These are phyloP conservation scores for Eupithecia pulchellata DNA, from an alignment of 2,888 invertebrate genomes.

Conservation along the genomic window DNA sequence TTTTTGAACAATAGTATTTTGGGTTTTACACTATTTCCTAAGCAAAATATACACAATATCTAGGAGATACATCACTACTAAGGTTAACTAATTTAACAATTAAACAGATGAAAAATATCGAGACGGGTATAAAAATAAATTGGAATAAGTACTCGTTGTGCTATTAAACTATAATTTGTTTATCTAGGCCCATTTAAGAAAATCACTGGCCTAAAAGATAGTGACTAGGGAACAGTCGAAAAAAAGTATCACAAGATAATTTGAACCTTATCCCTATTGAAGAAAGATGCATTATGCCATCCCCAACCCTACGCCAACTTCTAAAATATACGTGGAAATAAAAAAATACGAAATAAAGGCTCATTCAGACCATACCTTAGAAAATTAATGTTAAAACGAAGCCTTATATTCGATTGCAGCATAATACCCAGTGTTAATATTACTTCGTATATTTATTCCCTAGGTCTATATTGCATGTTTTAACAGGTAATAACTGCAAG, in stretches of 20 bases:
- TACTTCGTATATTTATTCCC: constrained; percentile 17
- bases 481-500: constrained; percentile 28
- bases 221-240: constrained; percentile 10
- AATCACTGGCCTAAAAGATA: neutral
- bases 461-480: constrained; percentile 18
- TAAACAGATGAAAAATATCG: constrained; percentile 36
- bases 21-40: constrained; percentile 58
- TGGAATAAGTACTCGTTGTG: constrained; percentile 38
- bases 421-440: constrained; percentile 16
- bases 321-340: neutral
- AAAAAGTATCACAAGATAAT: constrained; percentile 1
- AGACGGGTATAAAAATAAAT: constrained; percentile 44
- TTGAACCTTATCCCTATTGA: neutral
- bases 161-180: constrained; percentile 27
- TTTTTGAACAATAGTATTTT: constrained; percentile 66
- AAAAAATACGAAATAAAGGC: neutral
- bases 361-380: neutral
- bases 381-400: neutral
- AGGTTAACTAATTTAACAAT: constrained; percentile 46
- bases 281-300: neutral
- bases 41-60: constrained; percentile 69
- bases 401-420: constrained; percentile 8
- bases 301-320: neutral
- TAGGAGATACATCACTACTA: constrained; percentile 53
- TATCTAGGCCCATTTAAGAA: constrained; percentile 1